A percentile compares a stretch with the other conserved stretches of the same genome.
phyloP scores from a whole-genome alignment of 2,888 invertebrate species.

The Conops quadrifasciatus region DNA sequence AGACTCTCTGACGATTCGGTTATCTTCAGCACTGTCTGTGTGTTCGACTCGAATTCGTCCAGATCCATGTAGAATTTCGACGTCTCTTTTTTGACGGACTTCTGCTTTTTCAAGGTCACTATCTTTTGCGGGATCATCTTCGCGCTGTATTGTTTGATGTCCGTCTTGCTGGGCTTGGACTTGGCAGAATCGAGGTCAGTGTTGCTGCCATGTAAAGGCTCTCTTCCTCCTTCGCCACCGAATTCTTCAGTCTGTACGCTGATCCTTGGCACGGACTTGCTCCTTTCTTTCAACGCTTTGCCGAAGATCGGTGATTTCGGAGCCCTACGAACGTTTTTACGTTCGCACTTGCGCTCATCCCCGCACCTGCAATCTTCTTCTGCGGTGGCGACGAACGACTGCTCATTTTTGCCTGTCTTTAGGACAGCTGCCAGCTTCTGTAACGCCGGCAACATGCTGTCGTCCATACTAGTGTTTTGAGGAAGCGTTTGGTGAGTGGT shows the following conservation, averaged over 20 bases:
- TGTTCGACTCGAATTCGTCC: conserved; percentile 65
- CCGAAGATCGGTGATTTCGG: conserved; percentile 51
- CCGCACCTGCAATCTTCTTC: conserved; percentile 46
- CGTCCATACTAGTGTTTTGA: conserved; percentile 58
- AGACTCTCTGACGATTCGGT: conserved; percentile 73
- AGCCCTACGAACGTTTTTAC: conserved; percentile 38
- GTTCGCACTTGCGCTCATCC: conserved; percentile 49
- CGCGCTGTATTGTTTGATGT: conserved; percentile 72
- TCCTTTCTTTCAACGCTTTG: conserved; percentile 60
- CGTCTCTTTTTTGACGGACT: conserved; percentile 70
- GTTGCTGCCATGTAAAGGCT: conserved; percentile 50
- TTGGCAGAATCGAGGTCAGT: conserved; percentile 54
- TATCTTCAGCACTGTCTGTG: conserved; percentile 68
- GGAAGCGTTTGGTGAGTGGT: conserved; percentile 38
- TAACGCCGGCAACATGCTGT: conserved; percentile 53
- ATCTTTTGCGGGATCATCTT: conserved; percentile 78
- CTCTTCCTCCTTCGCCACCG: conserved; percentile 51
- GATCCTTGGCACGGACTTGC: conserved; percentile 64
- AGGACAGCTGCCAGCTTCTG: conserved; percentile 50
- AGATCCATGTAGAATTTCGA: conserved; percentile 77
- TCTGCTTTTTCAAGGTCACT: conserved; percentile 75
- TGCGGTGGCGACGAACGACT: conserved; percentile 29
- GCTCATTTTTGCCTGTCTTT: conserved; percentile 42
- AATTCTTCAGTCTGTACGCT: conserved; percentile 50
- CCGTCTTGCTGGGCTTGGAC: conserved; percentile 62